phyloP scores from a whole-genome alignment of 2,888 invertebrate species.

The Hypsopygia costalis region DNA sequence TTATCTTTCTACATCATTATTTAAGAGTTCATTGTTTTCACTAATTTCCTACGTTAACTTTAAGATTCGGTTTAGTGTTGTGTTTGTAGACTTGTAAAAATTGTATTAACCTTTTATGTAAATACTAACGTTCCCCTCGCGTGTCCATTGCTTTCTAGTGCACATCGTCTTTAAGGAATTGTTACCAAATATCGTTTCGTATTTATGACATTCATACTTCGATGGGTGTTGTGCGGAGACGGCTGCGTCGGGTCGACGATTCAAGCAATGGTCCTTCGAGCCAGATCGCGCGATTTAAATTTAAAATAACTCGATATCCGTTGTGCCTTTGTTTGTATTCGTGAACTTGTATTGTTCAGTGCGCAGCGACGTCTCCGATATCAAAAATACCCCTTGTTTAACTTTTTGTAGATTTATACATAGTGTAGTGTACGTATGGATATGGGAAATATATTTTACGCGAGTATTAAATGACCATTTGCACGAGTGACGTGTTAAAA shows the following conservation, averaged over 20 bases:
- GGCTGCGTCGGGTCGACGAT: conserved; percentile 8
- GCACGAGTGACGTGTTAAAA: neutral
- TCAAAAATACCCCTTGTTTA: conserved; percentile 27
- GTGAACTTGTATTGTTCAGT: neutral
- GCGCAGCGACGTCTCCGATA: conserved; percentile 6
- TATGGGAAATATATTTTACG: conserved; percentile 30
- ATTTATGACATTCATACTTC: conserved; percentile 51
- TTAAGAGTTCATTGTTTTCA: conserved; percentile 19
- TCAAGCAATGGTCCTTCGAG: neutral
- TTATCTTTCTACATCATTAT: conserved; percentile 19
- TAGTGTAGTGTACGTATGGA: conserved; percentile 31
- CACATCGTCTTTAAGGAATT: conserved; percentile 57
- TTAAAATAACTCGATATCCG: too few species aligned
- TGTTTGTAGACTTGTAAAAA: conserved; percentile 25
- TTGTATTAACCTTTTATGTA: conserved; percentile 52
- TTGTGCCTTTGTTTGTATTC: neutral
- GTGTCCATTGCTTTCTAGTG: conserved; percentile 37
- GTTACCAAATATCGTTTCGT: conserved; percentile 79
- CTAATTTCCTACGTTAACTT: conserved; percentile 47
- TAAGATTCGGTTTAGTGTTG: conserved; percentile 63
- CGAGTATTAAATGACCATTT: conserved; percentile 15
- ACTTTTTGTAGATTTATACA: conserved; percentile 42
- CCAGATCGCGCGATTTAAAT: too few species aligned
- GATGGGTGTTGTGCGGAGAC: conserved; percentile 10
- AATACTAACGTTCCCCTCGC: conserved; percentile 51